These are phyloP conservation scores for Lateolabrax maculatus DNA, from an alignment of 2,797 vertebrate genomes.

Conservation along the genomic window DNA sequence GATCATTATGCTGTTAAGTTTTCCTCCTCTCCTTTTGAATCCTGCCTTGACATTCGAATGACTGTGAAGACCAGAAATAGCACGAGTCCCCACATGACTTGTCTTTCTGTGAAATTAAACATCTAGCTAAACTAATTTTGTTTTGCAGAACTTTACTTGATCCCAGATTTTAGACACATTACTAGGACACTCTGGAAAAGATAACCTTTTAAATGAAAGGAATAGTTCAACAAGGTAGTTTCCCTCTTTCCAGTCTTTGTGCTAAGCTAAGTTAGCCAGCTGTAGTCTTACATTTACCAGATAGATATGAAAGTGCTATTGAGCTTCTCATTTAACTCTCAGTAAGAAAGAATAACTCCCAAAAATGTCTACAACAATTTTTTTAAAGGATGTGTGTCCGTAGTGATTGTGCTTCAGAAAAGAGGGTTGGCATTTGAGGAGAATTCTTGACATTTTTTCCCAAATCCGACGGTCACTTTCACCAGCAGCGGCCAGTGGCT, in stretches of 20 bases:
- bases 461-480: constrained; percentile 35
- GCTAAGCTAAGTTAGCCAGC: no score
- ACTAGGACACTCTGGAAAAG: background rate
- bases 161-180: background rate
- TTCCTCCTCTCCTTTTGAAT: constrained; percentile 8
- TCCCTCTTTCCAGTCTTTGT: background rate
- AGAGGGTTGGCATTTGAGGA: constrained; percentile 38
- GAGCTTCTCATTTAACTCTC: background rate
- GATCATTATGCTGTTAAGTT: constrained; percentile 19
- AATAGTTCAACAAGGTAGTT: no score
- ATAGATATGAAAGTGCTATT: background rate
- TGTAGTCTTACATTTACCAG: background rate
- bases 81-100: background rate
- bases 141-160: constrained; percentile 9
- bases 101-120: background rate
- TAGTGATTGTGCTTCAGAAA: background rate
- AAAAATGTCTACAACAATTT: background rate
- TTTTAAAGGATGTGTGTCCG: background rate
- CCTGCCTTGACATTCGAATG: background rate
- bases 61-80: background rate
- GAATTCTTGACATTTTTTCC: constrained; percentile 60
- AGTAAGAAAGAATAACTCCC: background rate
- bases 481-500: constrained; percentile 45
- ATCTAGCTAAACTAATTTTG: constrained; percentile 9
- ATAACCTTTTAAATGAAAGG: background rate